phyloP scores from a whole-genome alignment of 1,140 invertebrate species.

The Euwallacea similis region DNA sequence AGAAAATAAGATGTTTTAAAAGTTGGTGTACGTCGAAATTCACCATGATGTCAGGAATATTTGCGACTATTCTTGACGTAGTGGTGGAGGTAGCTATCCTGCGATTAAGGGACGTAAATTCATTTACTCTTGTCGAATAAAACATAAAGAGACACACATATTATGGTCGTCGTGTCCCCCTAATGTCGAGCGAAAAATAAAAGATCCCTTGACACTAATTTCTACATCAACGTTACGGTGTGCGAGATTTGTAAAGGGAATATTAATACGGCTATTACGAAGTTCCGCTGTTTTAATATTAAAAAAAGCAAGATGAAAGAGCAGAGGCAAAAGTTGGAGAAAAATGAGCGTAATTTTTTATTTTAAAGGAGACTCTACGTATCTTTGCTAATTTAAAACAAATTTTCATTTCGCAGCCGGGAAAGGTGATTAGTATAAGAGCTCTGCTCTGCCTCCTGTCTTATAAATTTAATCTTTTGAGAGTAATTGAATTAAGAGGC shows the following conservation, averaged over 20 bases:
- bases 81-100: no score
- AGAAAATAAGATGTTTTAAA: no score
- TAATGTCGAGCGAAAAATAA: no score
- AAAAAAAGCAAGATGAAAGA: conserved; percentile 8
- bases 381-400: conserved; percentile 13
- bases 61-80: no score
- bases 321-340: conserved; percentile 4
- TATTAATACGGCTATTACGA: conserved; percentile 19
- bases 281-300: conserved; percentile 13
- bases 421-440: neutral
- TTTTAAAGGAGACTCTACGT: neutral
- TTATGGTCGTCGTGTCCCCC: no score
- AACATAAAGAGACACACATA: no score
- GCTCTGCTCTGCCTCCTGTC: neutral
- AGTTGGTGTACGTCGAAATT: no score
- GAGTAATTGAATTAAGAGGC: no score
- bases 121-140: no score
- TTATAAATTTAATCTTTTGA: no score
- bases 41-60: no score
- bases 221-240: neutral
- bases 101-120: no score
- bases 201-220: neutral
- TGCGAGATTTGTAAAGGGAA: conserved; percentile 8
- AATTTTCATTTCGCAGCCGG: conserved; percentile 1
- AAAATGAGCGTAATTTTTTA: conserved; percentile 18